These are phyloP conservation scores for Corythornis vintsioides DNA, from an alignment of 2,113 vertebrate genomes.

Conservation along the genomic window DNA sequence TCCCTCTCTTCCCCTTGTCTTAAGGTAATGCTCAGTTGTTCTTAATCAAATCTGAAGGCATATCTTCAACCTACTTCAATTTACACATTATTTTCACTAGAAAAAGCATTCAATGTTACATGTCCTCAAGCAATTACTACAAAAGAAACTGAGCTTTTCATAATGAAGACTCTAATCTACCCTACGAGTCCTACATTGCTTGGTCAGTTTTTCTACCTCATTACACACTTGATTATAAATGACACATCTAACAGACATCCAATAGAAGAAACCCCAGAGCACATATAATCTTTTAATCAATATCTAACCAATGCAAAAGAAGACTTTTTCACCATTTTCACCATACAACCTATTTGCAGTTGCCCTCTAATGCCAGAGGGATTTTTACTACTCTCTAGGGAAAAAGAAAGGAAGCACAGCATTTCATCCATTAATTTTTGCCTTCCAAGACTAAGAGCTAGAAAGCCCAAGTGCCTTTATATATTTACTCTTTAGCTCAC, in stretches of 20 bases:
- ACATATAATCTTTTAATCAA: not conserved
- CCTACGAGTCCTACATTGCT: not conserved
- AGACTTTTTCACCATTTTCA: not conserved
- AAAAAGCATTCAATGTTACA: not conserved
- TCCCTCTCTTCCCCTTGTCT: rapidly evolving
- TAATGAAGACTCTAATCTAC: not conserved
- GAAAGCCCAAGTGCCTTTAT: not conserved
- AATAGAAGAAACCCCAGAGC: not conserved
- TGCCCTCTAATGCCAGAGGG: not conserved
- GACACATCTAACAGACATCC: not conserved
- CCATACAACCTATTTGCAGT: not conserved
- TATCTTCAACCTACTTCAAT: not conserved
- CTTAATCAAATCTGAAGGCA: not conserved
- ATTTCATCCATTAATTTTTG: not conserved
- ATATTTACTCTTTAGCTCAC: not conserved
- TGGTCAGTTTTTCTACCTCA: not conserved
- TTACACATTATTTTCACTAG: not conserved
- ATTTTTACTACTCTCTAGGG: not conserved
- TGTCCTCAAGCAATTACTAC: not conserved
- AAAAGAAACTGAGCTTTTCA: not conserved
- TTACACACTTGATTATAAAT: not conserved
- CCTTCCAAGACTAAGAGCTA: not conserved
- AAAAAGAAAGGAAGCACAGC: not conserved
- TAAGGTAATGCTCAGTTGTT: not conserved
- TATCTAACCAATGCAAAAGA: not conserved